Base-by-base conservation (phyloP, 2,797 vertebrate species). In the Clarias laeviceps region DNA sequence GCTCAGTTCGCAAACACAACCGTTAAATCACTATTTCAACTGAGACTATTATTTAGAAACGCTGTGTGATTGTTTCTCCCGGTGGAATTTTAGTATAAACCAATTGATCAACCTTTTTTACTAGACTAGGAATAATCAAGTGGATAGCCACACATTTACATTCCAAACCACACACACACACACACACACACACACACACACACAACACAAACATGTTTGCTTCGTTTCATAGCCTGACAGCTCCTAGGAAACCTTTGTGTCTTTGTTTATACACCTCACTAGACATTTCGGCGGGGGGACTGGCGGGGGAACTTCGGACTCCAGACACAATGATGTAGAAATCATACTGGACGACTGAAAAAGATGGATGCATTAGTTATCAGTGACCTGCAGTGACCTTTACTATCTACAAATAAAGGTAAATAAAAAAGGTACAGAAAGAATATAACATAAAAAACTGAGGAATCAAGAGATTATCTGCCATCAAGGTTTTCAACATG, bases 181-280 rank as follows among this genome's bases (percentile, higher is more conserved):
- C 56, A 78, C 76, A 78, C 74, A 78, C 76, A 79, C 78, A 80
- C 59, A 62, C 27, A 80, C 76, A 86, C 59, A 90, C 74, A 83
- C 82, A 62, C 57, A 27, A 69, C 65, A 56, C 34, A 76, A 20
- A 82, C 59, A 66, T 24, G 70, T 64, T 74, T 80, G 77, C 32
- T 77, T 45, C 27, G 5, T 76, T 62, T 82, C 79, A 40, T 69
- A 69, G 85, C 40, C 61, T 80, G 68, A 66, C 62, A 77, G 73
- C 69, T 89, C 84, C 82, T 84, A 54, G 62, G 78, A 89, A 87
- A 66, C 81, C 32, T 73, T 62, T 82, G 40, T 66, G 72, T 61
- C 80, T 74, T 79, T 27, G 79, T 86, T 84, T 76, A 27, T 61
- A 62, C 57, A 70, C 65, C 83, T 80, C 32, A 29, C 83, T 61